These are phyloP conservation scores for Heliconius congener DNA, from an alignment of 1,140 invertebrate species.

Conservation along the genomic window DNA sequence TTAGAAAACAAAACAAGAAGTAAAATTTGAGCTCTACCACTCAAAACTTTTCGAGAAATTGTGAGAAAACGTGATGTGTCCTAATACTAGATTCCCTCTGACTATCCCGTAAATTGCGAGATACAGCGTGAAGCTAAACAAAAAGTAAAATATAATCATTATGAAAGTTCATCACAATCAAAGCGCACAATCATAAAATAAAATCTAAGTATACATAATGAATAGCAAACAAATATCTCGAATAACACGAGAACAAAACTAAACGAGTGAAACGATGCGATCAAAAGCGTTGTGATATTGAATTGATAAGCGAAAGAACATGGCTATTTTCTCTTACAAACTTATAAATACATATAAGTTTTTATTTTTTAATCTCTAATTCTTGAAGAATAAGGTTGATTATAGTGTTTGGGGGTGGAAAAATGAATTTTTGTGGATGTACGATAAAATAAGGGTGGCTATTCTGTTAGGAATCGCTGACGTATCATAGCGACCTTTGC, in stretches of 20 bases:
- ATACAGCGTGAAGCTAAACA: no score
- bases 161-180: not conserved
- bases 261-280: conserved; percentile 61
- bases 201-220: not conserved
- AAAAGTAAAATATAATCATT: not conserved
- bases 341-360: not conserved
- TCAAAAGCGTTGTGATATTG: conserved; percentile 69
- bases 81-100: no score
- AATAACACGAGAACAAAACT: conserved; percentile 44
- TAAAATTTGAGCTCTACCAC: no score
- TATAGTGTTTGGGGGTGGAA: conserved; percentile 12
- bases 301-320: conserved; percentile 59
- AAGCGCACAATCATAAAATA: not conserved
- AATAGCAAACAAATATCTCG: conserved; percentile 14
- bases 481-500: conserved; percentile 65
- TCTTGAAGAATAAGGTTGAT: conserved; percentile 10
- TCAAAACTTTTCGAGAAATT: no score
- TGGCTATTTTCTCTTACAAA: conserved; percentile 25
- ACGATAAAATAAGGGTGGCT: conserved; percentile 68
- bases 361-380: not conserved
- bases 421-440: conserved; percentile 36
- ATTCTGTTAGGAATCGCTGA: conserved; percentile 70
- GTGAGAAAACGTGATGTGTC: no score
- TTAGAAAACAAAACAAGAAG: no score
- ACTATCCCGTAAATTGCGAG: no score